phyloP scores from a whole-genome alignment of 2,797 vertebrate genomes.

The Catharus ustulatus region DNA sequence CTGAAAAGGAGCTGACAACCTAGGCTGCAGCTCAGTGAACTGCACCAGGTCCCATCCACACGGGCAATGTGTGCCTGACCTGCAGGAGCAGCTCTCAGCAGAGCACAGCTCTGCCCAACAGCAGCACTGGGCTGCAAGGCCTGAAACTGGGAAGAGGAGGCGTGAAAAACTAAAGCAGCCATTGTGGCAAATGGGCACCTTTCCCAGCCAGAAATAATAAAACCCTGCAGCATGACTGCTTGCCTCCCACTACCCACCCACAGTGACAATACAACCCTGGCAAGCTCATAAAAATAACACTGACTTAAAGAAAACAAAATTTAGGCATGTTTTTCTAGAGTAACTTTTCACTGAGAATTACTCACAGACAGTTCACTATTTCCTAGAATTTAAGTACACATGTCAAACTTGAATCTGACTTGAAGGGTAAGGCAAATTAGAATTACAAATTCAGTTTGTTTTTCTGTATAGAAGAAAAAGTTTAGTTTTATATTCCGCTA shows the following conservation, averaged over 20 bases:
- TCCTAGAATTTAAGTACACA: neutral
- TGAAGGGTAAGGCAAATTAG: neutral
- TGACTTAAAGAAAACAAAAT: neutral
- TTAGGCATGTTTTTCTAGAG: neutral
- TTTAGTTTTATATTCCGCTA: neutral
- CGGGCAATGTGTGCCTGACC: neutral
- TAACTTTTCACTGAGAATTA: slow-evolving; percentile 1
- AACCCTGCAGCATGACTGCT: slow-evolving; percentile 19
- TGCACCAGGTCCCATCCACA: neutral
- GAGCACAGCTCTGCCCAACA: neutral
- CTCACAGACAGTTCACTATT: neutral
- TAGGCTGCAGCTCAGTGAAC: neutral
- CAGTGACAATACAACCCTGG: slow-evolving; percentile 3
- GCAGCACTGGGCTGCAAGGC: neutral
- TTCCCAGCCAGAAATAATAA: slow-evolving; percentile 51
- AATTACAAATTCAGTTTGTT: neutral
- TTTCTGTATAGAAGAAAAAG: neutral
- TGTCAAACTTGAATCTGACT: neutral
- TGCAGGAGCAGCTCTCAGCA: neutral
- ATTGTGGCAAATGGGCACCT: slow-evolving; percentile 35
- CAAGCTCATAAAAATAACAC: neutral
- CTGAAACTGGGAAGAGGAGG: neutral
- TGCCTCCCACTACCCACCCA: slow-evolving; percentile 26
- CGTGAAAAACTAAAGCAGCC: neutral
- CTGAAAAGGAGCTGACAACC: neutral